phyloP scores from a whole-genome alignment of 2,113 vertebrate species.

The Lucifuga dentata region DNA sequence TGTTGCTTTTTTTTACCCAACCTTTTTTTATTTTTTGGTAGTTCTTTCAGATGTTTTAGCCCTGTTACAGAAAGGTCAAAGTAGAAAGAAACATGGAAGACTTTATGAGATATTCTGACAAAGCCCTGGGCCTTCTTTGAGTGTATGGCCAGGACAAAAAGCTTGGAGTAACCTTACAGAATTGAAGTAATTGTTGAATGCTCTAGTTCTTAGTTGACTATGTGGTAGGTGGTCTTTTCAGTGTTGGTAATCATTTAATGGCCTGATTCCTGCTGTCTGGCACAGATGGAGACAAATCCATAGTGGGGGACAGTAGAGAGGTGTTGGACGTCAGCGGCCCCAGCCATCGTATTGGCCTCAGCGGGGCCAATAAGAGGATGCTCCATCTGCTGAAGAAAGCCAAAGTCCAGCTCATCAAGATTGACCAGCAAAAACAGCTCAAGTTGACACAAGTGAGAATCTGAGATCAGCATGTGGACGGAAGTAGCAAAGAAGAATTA shows the following conservation, averaged over 20 bases:
- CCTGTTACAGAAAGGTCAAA: no score
- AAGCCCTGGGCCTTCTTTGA: no score
- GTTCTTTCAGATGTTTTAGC: no score
- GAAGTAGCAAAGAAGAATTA: no score
- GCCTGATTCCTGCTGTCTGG: background rate
- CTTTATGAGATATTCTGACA: no score
- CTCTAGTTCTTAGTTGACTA: background rate
- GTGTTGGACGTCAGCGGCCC: constrained; percentile 53
- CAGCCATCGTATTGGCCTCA: constrained; percentile 77
- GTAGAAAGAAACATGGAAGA: no score
- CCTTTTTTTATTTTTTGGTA: no score
- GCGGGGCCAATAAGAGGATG: constrained; percentile 90
- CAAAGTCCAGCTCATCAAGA: constrained; percentile 93
- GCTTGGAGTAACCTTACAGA: no score
- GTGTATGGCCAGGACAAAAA: no score
- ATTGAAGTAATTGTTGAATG: background rate
- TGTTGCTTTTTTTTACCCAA: no score
- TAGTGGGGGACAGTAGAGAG: constrained; percentile 22
- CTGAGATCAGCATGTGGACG: background rate
- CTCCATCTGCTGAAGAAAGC: constrained; percentile 91
- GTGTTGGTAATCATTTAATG: background rate
- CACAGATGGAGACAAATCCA: constrained; percentile 31
- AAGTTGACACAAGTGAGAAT: constrained; percentile 81
- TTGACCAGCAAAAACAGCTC: constrained; percentile 91
- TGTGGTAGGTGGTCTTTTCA: background rate